Evolutionary conservation across 2,797 vertebrate genomes (phyloP), one percentile per base, ranked within the genome.

Genomic region (Anolis apletophallus): DNA sequence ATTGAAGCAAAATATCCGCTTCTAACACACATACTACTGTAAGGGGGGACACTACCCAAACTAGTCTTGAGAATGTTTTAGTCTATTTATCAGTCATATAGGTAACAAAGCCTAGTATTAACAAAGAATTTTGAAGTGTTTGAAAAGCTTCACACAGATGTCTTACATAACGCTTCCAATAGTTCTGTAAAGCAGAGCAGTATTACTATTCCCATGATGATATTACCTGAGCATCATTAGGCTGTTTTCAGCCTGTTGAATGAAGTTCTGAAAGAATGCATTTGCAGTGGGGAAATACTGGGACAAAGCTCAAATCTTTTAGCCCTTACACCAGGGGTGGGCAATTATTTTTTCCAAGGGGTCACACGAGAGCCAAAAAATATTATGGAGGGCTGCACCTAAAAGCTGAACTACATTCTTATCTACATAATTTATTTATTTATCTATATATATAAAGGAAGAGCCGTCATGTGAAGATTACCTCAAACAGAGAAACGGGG

Each of bases 1-100:
- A 85, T 32, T n/a, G 84, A 88, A 90, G 74, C 11, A 78, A 91
- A 93, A 82, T 59, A 64, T 1, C 21, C 10, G 74, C 79, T 64
- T 75, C 29, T 17, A 32, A 10, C 21, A 75, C 26, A 75, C 46
- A 82, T 71, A 46, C 34, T 55, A 23, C 9, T 72, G 61, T 64
- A 9, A 3, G 61, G 11, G 57, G 59, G 36, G 61, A 34, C 40
- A 17, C 69, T 83, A 29, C 71, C 59, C 6, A 72, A 61, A n/a
- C 4, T 55, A 83, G 80, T 67, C 64, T 36, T 40, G 46, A 50
- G n/a, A 21, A 52, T 16, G 17, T 29, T 11, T n/a, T 83, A 80
- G 74, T 14, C 73, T 13, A 59, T 50, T 64, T 32, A 10, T 55
- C 13, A 83, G 2, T 0, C 54, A 72, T 40, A 85, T 16, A 21